A percentile compares a stretch with the other conserved stretches of the same genome.
These are phyloP conservation scores for Chymomyza costata DNA, from an alignment of 1,140 invertebrate species.

Conservation along the genomic window DNA sequence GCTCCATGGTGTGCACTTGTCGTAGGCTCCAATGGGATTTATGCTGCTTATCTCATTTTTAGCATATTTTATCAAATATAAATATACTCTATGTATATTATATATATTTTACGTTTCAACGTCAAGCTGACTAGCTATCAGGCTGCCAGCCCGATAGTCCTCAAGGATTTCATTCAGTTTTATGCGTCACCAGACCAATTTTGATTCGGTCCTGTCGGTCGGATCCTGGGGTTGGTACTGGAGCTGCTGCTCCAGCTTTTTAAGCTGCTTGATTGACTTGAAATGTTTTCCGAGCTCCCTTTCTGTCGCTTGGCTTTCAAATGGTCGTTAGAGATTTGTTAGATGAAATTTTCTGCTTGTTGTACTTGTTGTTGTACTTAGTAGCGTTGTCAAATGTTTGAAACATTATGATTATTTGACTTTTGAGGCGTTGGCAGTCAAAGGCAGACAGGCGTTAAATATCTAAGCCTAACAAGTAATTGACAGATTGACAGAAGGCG, in stretches of 20 bases:
- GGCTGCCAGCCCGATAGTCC: conserved; percentile 15
- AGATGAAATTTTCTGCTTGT: neutral
- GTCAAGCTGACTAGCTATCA: neutral
- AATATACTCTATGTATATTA: conserved; percentile 20
- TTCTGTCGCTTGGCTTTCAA: conserved; percentile 32
- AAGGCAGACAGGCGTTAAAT: conserved; percentile 2
- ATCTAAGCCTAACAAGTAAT: conserved; percentile 19
- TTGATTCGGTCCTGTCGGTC: conserved; percentile 15
- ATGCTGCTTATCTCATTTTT: conserved; percentile 66
- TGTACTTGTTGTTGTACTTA: conserved; percentile 5
- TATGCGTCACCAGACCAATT: conserved; percentile 23
- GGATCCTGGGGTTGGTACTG: conserved; percentile 13
- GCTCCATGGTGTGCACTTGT: conserved; percentile 43
- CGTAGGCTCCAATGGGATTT: conserved; percentile 61
- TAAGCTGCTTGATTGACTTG: conserved; percentile 54
- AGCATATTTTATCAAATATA: conserved; percentile 68
- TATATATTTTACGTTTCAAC: conserved; percentile 34
- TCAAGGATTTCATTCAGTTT: conserved; percentile 46
- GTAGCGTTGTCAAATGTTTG: neutral
- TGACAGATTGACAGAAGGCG: conserved; percentile 23
- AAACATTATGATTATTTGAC: conserved; percentile 32
- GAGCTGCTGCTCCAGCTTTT: conserved; percentile 15
- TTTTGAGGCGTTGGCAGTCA: conserved; percentile 20
- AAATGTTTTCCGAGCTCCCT: conserved; percentile 23
- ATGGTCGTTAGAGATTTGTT: conserved; percentile 44